Percentiles rank a stretch among this genome's conserved stretches.
Evolutionary conservation across 2,888 invertebrate genomes (phyloP).

Genomic region (Limnephilus auricula): DNA sequence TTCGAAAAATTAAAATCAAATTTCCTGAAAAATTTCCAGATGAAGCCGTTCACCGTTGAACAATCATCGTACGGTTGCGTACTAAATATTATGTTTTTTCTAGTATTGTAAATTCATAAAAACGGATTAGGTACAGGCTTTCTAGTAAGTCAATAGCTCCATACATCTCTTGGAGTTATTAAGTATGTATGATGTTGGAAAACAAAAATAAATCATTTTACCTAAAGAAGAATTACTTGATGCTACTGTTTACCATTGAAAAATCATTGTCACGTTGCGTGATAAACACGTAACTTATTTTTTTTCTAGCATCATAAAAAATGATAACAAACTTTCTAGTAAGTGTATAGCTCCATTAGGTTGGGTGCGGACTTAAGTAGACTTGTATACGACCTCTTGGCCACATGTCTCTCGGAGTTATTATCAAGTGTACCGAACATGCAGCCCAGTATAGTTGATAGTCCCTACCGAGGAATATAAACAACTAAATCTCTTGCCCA

Average conservation of each 20-base stretch:
- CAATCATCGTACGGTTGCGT: no score
- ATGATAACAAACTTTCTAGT: not conserved
- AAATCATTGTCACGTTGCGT: not conserved
- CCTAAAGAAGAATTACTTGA: not conserved
- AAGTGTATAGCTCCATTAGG: not conserved
- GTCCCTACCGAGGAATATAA: constrained; percentile 18
- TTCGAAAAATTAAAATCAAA: no score
- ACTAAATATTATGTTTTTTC: no score
- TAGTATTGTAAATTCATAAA: no score
- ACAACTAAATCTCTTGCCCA: not conserved
- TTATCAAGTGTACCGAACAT: constrained; percentile 43
- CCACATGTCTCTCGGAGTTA: constrained; percentile 49
- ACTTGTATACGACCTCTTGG: constrained; percentile 48
- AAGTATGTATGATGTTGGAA: no score
- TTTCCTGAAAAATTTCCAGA: not conserved
- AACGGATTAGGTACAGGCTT: no score
- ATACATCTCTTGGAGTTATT: no score
- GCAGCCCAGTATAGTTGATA: not conserved
- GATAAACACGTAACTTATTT: not conserved
- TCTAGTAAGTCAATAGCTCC: no score
- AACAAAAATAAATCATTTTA: not conserved
- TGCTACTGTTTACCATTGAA: not conserved
- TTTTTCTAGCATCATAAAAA: not conserved
- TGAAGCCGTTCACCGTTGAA: not conserved
- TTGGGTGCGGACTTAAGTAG: constrained; percentile 40